Evolutionary conservation across 2,797 vertebrate species (phyloP).

Genomic region (Lepus townsendii): DNA sequence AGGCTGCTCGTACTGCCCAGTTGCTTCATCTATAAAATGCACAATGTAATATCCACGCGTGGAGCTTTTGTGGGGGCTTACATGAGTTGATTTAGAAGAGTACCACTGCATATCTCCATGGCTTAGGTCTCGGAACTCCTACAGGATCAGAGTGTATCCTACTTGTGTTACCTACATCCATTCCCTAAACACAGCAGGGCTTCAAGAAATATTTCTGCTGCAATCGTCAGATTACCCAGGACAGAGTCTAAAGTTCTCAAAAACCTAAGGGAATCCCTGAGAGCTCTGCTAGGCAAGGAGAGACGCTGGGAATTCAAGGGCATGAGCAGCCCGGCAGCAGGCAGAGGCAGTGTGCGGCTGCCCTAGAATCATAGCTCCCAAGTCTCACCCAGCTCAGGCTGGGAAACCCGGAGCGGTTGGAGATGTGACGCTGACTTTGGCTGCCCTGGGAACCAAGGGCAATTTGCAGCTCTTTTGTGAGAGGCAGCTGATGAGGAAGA

Average conservation of each 20-base stretch:
- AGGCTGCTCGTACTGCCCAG: background rate
- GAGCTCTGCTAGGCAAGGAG: background rate
- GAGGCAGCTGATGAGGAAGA: background rate
- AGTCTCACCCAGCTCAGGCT: background rate
- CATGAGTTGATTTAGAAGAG: background rate
- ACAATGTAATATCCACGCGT: background rate
- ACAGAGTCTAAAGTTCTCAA: background rate
- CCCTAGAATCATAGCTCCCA: background rate
- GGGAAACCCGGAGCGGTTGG: conserved; percentile 52
- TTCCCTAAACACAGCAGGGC: background rate
- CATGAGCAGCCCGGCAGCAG: background rate
- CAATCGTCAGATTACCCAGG: background rate
- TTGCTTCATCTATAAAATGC: background rate
- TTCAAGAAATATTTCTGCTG: background rate
- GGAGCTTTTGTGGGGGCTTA: background rate
- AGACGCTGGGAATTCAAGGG: background rate
- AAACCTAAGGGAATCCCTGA: background rate
- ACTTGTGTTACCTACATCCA: background rate
- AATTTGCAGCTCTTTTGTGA: conserved; percentile 58
- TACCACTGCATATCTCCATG: background rate
- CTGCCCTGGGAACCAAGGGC: conserved; percentile 58
- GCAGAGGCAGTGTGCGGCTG: background rate
- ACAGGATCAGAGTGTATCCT: background rate
- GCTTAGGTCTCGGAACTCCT: background rate
- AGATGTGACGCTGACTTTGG: conserved; percentile 64